Percentiles rank a stretch among this genome's conserved stretches.
Evolutionary conservation across 2,113 vertebrate genomes (phyloP).

Genomic region (Pseudolaguvia tuberculata): DNA sequence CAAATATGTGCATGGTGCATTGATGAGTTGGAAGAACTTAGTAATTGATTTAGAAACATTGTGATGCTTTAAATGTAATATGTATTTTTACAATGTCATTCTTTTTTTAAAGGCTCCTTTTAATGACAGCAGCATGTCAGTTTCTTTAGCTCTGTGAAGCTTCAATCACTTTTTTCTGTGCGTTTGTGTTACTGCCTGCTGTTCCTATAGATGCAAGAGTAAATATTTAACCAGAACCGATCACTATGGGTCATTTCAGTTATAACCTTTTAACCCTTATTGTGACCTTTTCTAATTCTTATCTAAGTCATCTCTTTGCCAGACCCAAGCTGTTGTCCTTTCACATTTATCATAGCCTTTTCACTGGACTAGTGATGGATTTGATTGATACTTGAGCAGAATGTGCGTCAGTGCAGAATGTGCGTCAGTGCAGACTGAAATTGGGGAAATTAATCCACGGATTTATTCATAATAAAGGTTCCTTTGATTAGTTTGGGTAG

Average conservation of each 20-base stretch:
- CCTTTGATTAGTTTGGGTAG: conserved; percentile 67
- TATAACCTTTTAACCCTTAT: conserved; percentile 38
- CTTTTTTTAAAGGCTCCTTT: neutral
- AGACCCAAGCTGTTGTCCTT: conserved; percentile 37
- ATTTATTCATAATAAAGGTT: conserved; percentile 58
- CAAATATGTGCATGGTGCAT: neutral
- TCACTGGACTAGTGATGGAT: conserved; percentile 23
- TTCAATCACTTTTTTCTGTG: neutral
- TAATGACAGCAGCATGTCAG: neutral
- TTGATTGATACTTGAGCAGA: conserved; percentile 62
- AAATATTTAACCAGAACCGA: conserved; percentile 43
- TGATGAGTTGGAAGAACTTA: neutral
- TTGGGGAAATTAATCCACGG: conserved; percentile 21
- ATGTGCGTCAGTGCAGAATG: conserved; percentile 9
- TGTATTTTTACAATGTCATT: too few species aligned
- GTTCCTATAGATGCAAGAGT: conserved; percentile 30
- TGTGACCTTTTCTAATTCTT: conserved; percentile 41
- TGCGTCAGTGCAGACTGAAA: conserved; percentile 19
- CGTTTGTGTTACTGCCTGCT: neutral
- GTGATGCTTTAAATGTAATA: neutral
- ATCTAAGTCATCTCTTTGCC: conserved; percentile 24
- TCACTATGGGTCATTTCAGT: conserved; percentile 27
- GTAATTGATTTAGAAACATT: neutral
- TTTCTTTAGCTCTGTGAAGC: neutral
- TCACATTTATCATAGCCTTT: conserved; percentile 43